A percentile compares a stretch with the other conserved stretches of the same genome.
Conservation (phyloP, 2,113 vertebrate genomes). For the Hyperopisus bebe region DNA sequence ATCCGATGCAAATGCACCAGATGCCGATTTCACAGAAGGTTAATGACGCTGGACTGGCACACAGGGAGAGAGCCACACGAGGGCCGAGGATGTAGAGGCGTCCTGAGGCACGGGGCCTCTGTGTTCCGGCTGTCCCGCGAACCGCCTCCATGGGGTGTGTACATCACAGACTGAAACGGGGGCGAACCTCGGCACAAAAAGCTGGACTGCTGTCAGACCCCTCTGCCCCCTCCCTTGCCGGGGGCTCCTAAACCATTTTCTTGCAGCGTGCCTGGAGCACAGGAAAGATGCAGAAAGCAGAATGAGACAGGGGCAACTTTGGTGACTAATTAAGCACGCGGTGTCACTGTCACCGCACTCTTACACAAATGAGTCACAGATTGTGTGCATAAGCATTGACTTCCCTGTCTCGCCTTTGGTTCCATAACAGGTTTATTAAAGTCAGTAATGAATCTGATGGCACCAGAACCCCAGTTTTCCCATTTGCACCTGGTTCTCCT, state of each 20-base stretch:
- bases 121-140: neutral
- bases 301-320: slow-evolving; percentile 6
- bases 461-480: slow-evolving; percentile 38
- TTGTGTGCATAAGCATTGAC: slow-evolving; percentile 18
- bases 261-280: neutral
- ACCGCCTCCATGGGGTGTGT: neutral
- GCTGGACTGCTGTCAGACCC: neutral
- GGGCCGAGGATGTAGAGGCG: neutral
- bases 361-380: slow-evolving; percentile 13
- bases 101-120: neutral
- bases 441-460: slow-evolving; percentile 40
- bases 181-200: neutral
- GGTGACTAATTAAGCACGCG: slow-evolving; percentile 14
- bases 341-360: slow-evolving; percentile 10
- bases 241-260: neutral
- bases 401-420: slow-evolving; percentile 34
- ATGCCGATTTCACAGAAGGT: neutral
- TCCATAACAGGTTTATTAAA: slow-evolving; percentile 42
- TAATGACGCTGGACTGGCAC: neutral
- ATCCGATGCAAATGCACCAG: neutral
- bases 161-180: neutral
- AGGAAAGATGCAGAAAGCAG: neutral
- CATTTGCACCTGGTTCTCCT: slow-evolving; percentile 26
- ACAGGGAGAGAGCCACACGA: neutral
- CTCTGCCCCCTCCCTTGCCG: neutral